Evolutionary conservation across 2,888 invertebrate genomes (phyloP), one percentile per base, ranked within the genome.

Genomic region (Lapara coniferarum): DNA sequence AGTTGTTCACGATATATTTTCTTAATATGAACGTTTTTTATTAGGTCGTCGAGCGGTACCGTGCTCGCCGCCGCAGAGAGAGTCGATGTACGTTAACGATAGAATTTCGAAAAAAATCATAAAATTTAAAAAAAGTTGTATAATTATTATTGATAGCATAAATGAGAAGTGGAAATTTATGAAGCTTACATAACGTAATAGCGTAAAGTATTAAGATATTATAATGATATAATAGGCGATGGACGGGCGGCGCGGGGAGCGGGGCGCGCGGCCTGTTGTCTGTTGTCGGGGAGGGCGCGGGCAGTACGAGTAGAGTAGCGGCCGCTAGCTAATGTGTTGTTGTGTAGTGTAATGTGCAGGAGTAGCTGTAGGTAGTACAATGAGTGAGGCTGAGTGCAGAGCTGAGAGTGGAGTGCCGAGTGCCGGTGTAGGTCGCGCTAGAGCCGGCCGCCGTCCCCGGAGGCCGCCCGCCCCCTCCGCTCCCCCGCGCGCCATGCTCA

Each of bases 11-110:
- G 88, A 94, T 94, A 94, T 94, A 95, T 95, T 95, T 95, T 95
- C 95, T 91, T 95, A 95, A 94, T 94, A 93, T 93, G 92, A 93
- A 94, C 94, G 94, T 94, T 95, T 95, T 95, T 94, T 92, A 93
- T 93, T 91, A 91, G 94, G 95, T 93, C 94, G 95, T 91, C 92
- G 95, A 92, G 95, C 85, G 87, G 74, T 78, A 83, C 83, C 75
- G 86, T 88, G 88, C 87, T 85, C 91, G 86, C 71, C 89, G 91
- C 90, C 90, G 83, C 89, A 89, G 92, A 92, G 90, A 92, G 92
- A 92, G 87, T 90, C 90, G 92, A 91, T 85, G 86, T 90, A 91
- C 89, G 91, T 92, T 92, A 63, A 93, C 90, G 90, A 93, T 93
- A 93, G 92, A 92, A 92, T 93, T 93, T 93, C 89, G 92, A 92